Evolutionary conservation across 2,888 invertebrate genomes (phyloP), one percentile per base, ranked within the genome.

Genomic region (Meiosimyza platycephala): DNA sequence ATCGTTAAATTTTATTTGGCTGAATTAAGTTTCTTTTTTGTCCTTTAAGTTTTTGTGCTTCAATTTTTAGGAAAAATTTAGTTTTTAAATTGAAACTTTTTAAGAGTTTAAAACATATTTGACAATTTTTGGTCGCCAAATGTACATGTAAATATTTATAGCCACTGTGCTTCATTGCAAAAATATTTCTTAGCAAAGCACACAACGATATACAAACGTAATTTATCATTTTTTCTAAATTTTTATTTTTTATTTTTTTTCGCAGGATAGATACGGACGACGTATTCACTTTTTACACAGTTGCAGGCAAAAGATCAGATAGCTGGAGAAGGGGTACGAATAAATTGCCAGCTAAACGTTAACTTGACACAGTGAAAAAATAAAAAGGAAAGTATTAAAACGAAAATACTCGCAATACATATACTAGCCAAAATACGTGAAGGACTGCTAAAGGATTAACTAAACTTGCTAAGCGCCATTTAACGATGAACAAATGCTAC

Each of bases 281-380:
- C 40, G 12, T 28, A 40, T 40, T 40, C 40, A 40, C 40, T 40
- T 40, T 40, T 40, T 40, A 1, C 9, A 40, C 40, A 40, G 40
- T 40, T 40, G 40, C 40, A 40, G 40, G 40, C 40, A 40, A 40
- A 40, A 40, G 0, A 40, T 40, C 40, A 40, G 40, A 40, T 54
- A 54, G 4, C 55, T 16, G 55, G 15, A 3, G 11, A 12, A 7
- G 5, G 47, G 48, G 16, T 40, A 48, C n/a, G 16, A 63, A 40
- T 54, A 54, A 52, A 40, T 67, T 67, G 67, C 55, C 67, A 67
- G 22, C 55, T 55, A 33, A 67, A 57, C 40, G 67, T 54, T 54
- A 54, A 64, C 51, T 50, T 64, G 64, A 62, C 55, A 68, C 62
- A 69, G 59, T 52, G 60, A 18, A 65, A 59, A 68, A 52, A 18